Evolutionary conservation across 2,797 vertebrate species (phyloP).

Genomic region (Sebastes oblongus): DNA sequence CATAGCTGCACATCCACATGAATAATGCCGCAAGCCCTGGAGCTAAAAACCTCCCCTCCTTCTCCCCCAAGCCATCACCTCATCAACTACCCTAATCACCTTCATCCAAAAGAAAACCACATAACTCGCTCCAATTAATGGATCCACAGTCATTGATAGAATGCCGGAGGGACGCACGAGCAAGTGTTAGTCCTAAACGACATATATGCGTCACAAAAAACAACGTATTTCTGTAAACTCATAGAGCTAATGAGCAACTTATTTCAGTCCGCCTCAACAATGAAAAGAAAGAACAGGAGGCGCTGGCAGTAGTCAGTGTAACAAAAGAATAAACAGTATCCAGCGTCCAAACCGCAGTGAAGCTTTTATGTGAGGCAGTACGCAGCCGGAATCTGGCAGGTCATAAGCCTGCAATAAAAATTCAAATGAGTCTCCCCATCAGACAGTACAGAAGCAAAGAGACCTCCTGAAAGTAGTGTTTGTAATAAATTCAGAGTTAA

Average conservation of each 20-base stretch:
- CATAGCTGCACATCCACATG: constrained; percentile 55
- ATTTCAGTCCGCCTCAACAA: constrained; percentile 26
- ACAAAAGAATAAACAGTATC: constrained; percentile 48
- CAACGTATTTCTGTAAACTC: constrained; percentile 23
- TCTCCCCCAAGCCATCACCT: constrained; percentile 58
- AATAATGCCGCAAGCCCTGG: constrained; percentile 58
- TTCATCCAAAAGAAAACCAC: constrained; percentile 65
- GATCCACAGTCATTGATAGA: constrained; percentile 56
- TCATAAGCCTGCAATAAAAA: constrained; percentile 63
- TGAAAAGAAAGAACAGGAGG: constrained; percentile 27
- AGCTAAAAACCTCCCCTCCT: constrained; percentile 45
- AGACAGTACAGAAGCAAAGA: constrained; percentile 33
- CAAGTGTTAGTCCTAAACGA: constrained; percentile 33
- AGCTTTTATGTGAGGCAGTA: constrained; percentile 46
- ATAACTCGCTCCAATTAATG: constrained; percentile 57
- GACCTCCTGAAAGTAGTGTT: constrained; percentile 29
- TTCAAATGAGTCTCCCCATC: constrained; percentile 50
- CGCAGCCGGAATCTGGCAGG: constrained; percentile 53
- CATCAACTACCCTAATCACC: constrained; percentile 75
- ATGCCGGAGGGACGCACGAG: constrained; percentile 36
- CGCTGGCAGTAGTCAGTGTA: constrained; percentile 20
- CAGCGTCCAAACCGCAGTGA: constrained; percentile 31
- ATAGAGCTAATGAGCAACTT: constrained; percentile 37
- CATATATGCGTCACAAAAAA: constrained; percentile 12
- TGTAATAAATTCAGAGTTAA: constrained; percentile 46